Conservation (phyloP, 2,113 vertebrate genomes). For the Myotis brandtii region DNA sequence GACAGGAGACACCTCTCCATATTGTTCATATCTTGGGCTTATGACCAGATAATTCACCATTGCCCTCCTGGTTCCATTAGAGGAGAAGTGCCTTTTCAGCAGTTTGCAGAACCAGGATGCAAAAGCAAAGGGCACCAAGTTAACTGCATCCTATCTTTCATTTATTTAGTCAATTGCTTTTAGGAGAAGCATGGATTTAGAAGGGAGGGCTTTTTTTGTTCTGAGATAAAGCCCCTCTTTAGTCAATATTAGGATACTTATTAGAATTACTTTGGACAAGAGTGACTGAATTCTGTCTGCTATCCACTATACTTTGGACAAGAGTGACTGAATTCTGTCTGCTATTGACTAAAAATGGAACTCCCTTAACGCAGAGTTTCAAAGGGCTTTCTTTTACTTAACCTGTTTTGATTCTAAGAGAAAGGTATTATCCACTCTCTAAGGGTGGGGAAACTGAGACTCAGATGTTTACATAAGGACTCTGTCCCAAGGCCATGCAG, state of each 20-base stretch:
- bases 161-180: neutral
- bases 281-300: neutral
- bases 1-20: slow-evolving; percentile 20
- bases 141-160: neutral
- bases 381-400: neutral
- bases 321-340: neutral
- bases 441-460: neutral
- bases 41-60: neutral
- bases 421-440: neutral
- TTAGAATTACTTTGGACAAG: neutral
- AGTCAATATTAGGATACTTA: neutral
- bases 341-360: slow-evolving; percentile 9
- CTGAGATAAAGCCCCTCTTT: neutral
- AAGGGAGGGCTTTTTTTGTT: neutral
- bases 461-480: neutral
- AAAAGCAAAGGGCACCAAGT: neutral
- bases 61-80: neutral
- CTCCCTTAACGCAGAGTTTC: neutral
- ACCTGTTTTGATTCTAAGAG: neutral
- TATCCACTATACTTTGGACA: neutral
- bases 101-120: neutral
- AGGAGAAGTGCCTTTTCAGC: slow-evolving; percentile 42
- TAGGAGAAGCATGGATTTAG: neutral
- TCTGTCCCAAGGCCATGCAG: neutral
- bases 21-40: neutral